Conservation (phyloP, 2,113 vertebrate genomes). For the Circaetus gallicus region DNA sequence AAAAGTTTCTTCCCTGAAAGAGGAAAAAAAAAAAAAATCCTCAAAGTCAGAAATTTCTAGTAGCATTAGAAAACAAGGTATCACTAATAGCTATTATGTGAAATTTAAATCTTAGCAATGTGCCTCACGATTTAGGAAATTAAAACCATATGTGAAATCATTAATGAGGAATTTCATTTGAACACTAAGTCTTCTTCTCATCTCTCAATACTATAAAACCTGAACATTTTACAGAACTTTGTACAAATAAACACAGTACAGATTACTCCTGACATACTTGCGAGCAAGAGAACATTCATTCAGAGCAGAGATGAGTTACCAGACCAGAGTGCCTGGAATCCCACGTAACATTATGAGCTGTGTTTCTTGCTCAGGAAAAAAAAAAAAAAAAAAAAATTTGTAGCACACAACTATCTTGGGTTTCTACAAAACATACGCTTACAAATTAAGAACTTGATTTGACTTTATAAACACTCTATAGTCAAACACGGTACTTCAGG, state of each 20-base stretch:
- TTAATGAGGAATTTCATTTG: not conserved
- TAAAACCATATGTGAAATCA: not conserved
- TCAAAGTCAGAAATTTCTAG: not conserved
- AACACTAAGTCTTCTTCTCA: not conserved
- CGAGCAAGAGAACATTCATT: not conserved
- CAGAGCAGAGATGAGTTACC: not conserved
- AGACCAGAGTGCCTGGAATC: not conserved
- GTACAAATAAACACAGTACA: not conserved
- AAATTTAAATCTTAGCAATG: not conserved
- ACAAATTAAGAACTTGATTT: not conserved
- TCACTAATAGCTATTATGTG: not conserved
- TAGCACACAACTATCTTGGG: not conserved
- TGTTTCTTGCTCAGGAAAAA: not conserved
- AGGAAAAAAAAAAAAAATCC: not conserved
- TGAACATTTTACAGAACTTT: not conserved
- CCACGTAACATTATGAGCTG: not conserved
- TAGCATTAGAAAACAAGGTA: not conserved
- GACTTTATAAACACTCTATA: not conserved
- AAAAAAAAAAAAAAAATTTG: not conserved
- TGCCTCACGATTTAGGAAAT: not conserved
- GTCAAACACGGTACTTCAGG: not conserved
- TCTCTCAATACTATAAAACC: not conserved
- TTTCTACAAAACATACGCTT: not conserved
- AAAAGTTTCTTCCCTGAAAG: not conserved
- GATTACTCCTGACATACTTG: not conserved